Evolutionary conservation across 2,113 vertebrate species (phyloP), one percentile per base, ranked within the genome.

Genomic region (Cyrtonyx montezumae): DNA sequence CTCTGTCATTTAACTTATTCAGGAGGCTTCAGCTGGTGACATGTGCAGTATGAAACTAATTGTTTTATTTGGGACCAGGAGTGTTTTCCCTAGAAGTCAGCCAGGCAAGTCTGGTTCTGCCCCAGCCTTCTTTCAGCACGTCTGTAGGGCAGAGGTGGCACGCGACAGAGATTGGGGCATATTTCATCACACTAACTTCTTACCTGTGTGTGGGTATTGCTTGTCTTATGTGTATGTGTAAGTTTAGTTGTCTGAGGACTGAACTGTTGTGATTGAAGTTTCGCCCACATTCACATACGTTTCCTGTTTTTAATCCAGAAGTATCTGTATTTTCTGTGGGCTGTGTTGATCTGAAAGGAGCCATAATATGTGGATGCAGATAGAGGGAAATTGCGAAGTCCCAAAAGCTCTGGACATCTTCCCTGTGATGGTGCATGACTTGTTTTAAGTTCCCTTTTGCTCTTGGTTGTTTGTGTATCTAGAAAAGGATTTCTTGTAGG

Each of bases 101-200:
- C 3, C 45, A 71, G 68, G 45, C 40, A 79, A 45, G 25, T 45
- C 74, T 45, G 42, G 65, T 30, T 46, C 7, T 56, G 53, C 3
- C 11, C 8, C 7, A 9, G 6, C 2, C 20, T 34, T 36, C 22
- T 34, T 37, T 11, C 25, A 46, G 28, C 28, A 8, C 28, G 21
- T 49, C 36, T 53, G 11, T 45, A 45, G 46, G 63, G 28, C 36
- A n/a, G 63, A 63, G 58, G 26, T 83, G 56, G 75, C 51, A 45
- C 49, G 25, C 56, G 49, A 26, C 14, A 26, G 23, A 25, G 51
- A 9, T 25, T 0, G 0, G 26, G 9, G 5, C n/a, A 3, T 51
- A 43, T 55, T 61, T 70, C 6, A 45, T 87, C 15, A 30, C 82
- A 75, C 55, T 16, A 5, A 0, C 65, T 49, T 61, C 40, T 75